Conservation (phyloP, 2,113 vertebrate genomes). For the Canis aureus region DNA sequence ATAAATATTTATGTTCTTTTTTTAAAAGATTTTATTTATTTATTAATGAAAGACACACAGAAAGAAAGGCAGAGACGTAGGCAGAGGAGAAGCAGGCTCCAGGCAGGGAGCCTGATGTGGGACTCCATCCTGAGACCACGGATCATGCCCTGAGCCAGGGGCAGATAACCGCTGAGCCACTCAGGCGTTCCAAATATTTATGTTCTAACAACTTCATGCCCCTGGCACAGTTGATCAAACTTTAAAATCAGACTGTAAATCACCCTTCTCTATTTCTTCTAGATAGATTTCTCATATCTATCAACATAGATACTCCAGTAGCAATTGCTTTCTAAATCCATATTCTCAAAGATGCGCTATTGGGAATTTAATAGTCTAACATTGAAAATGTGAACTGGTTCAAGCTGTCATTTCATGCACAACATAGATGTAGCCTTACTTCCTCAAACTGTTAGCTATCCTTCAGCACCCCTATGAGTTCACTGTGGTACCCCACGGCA, state of each 20-base stretch:
- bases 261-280: not conserved
- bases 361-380: not conserved
- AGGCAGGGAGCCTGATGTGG: no score
- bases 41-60: no score
- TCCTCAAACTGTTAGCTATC: not conserved
- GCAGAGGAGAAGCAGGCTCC: no score
- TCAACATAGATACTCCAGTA: not conserved
- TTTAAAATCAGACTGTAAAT: not conserved
- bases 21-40: no score
- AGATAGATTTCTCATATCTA: no score
- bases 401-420: not conserved
- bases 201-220: not conserved
- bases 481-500: not conserved
- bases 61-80: no score
- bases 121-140: no score
- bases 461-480: no score
- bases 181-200: not conserved
- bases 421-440: not conserved
- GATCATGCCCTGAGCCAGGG: no score
- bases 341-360: not conserved
- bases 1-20: not conserved
- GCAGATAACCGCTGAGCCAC: no score
- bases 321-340: not conserved
- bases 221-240: not conserved
- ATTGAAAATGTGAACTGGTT: not conserved